A percentile compares a stretch with the other conserved stretches of the same genome.
These are phyloP conservation scores for Oreochromis mossambicus DNA, from an alignment of 2,797 vertebrate species.

Conservation along the genomic window DNA sequence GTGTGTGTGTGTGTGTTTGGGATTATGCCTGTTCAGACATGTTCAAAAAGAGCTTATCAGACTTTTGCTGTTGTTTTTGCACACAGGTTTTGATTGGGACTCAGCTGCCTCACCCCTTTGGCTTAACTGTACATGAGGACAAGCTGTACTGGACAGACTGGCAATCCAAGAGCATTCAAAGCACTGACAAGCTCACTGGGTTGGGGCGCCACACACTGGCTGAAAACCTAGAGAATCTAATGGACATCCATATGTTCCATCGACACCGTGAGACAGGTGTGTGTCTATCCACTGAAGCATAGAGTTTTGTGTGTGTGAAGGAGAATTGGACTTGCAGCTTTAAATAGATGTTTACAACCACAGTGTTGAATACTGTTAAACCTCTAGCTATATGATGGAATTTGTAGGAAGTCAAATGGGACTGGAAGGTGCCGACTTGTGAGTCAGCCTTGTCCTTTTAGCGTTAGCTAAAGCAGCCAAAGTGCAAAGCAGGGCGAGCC, in stretches of 20 bases:
- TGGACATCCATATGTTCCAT: conserved; percentile 99
- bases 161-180: conserved; percentile 98
- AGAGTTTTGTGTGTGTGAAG: background rate
- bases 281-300: background rate
- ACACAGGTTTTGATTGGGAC: conserved; percentile 89
- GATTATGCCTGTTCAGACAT: background rate
- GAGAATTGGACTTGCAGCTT: background rate
- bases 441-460: background rate
- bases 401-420: background rate
- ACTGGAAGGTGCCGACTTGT: background rate
- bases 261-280: conserved; percentile 83
- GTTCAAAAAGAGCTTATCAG: background rate
- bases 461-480: background rate
- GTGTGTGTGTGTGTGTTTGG: background rate
- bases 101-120: conserved; percentile 95
- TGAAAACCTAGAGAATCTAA: conserved; percentile 96
- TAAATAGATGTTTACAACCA: background rate
- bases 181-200: conserved; percentile 86
- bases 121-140: conserved; percentile 90
- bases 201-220: conserved; percentile 83
- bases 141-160: conserved; percentile 98
- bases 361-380: background rate
- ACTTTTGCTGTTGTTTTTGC: background rate
- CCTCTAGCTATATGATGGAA: background rate
- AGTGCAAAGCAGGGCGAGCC: background rate